Base-by-base conservation (phyloP, 2,797 vertebrate species). In the Pyrocephalus nanus region DNA sequence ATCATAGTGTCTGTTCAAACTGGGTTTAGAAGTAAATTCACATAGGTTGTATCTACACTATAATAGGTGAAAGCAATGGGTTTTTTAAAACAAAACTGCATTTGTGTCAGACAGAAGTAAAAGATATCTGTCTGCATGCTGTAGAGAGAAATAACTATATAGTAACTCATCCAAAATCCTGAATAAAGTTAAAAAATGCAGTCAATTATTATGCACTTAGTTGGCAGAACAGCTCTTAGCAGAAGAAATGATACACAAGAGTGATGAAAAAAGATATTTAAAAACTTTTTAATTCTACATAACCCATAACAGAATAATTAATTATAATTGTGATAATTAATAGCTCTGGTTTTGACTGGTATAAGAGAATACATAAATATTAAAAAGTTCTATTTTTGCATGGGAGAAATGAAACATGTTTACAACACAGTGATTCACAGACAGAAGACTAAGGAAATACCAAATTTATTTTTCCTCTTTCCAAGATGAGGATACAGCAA, bases 271-370 rank as follows among this genome's bases (percentile, higher is more conserved):
- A n/a, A 73, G 20, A 72, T 94, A 76, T 94, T 94, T 69, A 1
- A 74, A 94, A 94, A 43, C 3, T 11, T 64, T 66, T 51, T 84
- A 75, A 88, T 94, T 96, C 95, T 96, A 47, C 55, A 81, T 82
- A 83, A 76, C 48, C 76, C 72, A 43, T 60, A 93, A 73, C 55
- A 73, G 58, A 69, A 66, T 70, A 79, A 92, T 90, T 92, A 90
- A 62, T 87, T 47, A 88, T 82, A 91, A 90, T 77, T 90, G 82
- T 80, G 71, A 43, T 81, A 58, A 92, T 90, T 94, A 97, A 94
- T 42, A 54, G 16, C 5, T 32, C 62, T 76, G 15, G 36, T 75
- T 92, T 93, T 85, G 40, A 77, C 54, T 91, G 29, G 38, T 51
- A 30, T 78, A 40, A 71, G 23, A 77, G 45, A 90, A 95, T 30